A percentile compares a stretch with the other conserved stretches of the same genome.
These are phyloP conservation scores for Trisateles emortualis DNA, from an alignment of 2,888 invertebrate species.

Conservation along the genomic window DNA sequence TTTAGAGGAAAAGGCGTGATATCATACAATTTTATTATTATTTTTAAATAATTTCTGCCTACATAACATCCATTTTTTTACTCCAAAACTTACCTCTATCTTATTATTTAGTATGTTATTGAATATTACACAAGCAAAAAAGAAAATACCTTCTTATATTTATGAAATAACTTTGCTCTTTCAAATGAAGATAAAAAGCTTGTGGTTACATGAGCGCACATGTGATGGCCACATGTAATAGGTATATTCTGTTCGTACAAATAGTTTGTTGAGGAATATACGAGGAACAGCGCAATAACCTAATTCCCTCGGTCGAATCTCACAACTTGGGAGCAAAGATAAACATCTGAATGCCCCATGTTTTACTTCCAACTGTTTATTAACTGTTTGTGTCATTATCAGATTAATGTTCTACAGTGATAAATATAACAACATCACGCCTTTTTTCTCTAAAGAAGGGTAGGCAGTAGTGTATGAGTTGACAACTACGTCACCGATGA, in stretches of 20 bases:
- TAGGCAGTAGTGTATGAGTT: no score
- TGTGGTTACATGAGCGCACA: slow-evolving; percentile 9
- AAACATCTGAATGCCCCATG: slow-evolving; percentile 14
- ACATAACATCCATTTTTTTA: neutral
- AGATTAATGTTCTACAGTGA: no score
- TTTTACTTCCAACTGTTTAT: slow-evolving; percentile 10
- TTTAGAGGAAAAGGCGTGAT: no score
- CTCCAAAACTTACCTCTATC: neutral
- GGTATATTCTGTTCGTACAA: slow-evolving; percentile 15
- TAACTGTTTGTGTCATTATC: slow-evolving; percentile 9
- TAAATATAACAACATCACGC: no score
- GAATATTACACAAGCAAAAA: neutral
- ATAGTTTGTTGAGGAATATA: slow-evolving; percentile 13
- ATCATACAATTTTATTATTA: no score
- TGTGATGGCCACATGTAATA: slow-evolving; percentile 21
- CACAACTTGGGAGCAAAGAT: slow-evolving; percentile 9
- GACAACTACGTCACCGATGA: no score
- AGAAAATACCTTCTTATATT: slow-evolving; percentile 1
- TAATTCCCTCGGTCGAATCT: slow-evolving; percentile 21
- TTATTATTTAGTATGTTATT: neutral
- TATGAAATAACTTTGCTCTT: slow-evolving; percentile 12
- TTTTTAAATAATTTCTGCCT: neutral
- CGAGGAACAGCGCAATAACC: slow-evolving; percentile 19
- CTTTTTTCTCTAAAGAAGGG: no score
- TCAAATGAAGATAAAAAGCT: slow-evolving; percentile 10